Percentiles rank a stretch among this genome's conserved stretches.
phyloP scores from a whole-genome alignment of 2,888 invertebrate genomes.

The Serripes groenlandicus region DNA sequence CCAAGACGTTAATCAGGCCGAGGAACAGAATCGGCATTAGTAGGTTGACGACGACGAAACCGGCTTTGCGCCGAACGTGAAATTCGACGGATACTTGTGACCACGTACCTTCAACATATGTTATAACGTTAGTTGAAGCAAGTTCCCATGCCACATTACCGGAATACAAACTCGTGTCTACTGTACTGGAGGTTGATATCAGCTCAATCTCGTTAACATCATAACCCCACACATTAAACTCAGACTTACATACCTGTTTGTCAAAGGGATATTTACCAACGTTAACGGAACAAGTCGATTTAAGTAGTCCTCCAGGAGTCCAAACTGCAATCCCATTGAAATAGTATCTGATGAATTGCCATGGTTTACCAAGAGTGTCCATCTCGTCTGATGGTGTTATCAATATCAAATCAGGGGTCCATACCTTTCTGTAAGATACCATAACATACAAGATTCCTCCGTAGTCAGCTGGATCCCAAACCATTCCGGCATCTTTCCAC shows the following conservation, averaged over 20 bases:
- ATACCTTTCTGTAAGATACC: conserved; percentile 40
- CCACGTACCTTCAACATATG: not conserved
- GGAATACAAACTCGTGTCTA: not conserved
- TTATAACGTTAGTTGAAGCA: not conserved
- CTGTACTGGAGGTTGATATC: not conserved
- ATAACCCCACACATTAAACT: conserved; percentile 53
- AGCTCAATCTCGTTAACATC: conserved; percentile 27
- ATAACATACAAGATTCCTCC: conserved; percentile 3
- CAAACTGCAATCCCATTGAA: conserved; percentile 52
- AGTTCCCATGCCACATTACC: not conserved
- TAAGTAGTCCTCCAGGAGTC: conserved; percentile 41
- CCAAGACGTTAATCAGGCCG: conserved; percentile 62
- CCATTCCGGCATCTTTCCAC: conserved; percentile 46
- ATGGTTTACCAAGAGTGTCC: conserved; percentile 46
- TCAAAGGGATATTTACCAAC: conserved; percentile 64
- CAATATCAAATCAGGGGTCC: conserved; percentile 62
- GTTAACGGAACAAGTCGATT: conserved; percentile 58
- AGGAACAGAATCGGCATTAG: conserved; percentile 66
- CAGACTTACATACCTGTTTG: conserved; percentile 47
- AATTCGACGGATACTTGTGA: conserved; percentile 5
- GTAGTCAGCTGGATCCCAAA: conserved; percentile 35
- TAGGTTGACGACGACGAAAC: conserved; percentile 65
- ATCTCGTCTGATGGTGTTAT: conserved; percentile 58
- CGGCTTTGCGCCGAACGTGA: conserved; percentile 50
- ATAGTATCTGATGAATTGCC: conserved; percentile 44